These are phyloP conservation scores for Sebastolobus alascanus DNA, from an alignment of 2,797 vertebrate genomes.

Conservation along the genomic window DNA sequence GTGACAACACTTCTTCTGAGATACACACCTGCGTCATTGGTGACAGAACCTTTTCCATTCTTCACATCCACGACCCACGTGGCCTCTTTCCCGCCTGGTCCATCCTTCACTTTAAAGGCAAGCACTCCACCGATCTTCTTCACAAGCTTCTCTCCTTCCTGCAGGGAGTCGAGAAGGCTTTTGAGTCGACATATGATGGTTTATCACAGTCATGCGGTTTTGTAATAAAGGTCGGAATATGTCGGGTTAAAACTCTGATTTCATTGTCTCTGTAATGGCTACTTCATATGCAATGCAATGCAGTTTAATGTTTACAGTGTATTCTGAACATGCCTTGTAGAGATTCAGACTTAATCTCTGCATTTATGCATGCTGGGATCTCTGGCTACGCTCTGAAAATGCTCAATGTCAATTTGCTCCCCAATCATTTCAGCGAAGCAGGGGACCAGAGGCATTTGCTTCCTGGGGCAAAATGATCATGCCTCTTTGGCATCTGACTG, in stretches of 20 bases:
- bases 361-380: not conserved
- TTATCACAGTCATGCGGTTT: not conserved
- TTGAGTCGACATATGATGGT: not conserved
- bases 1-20: too few species aligned
- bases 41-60: constrained; percentile 93
- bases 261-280: not conserved
- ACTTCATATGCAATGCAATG: not conserved
- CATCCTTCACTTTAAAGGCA: constrained; percentile 94
- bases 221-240: not conserved
- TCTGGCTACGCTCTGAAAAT: not conserved
- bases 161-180: constrained; percentile 39
- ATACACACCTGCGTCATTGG: constrained; percentile 87
- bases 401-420: not conserved
- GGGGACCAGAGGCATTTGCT: not conserved
- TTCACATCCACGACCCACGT: constrained; percentile 98
- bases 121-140: constrained; percentile 95
- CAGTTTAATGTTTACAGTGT: not conserved
- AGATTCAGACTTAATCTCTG: not conserved
- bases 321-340: not conserved
- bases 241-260: not conserved
- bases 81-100: constrained; percentile 91
- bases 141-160: constrained; percentile 93
- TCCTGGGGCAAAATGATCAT: not conserved
- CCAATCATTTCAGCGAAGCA: not conserved
- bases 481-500: too few species aligned